phyloP scores from a whole-genome alignment of 2,113 vertebrate genomes.

The Pseudopipra pipra region DNA sequence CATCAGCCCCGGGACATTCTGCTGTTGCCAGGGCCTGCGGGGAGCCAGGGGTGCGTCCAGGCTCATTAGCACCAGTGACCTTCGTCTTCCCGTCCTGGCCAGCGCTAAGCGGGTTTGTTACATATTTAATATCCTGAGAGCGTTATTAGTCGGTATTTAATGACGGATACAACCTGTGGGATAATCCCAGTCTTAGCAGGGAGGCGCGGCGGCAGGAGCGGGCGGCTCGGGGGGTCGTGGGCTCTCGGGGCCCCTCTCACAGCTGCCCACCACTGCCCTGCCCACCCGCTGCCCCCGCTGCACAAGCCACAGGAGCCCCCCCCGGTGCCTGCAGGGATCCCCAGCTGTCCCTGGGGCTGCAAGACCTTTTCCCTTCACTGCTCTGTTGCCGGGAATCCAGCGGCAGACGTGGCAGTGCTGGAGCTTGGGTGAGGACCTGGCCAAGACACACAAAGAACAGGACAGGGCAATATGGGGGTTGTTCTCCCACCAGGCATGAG shows the following conservation, averaged over 20 bases:
- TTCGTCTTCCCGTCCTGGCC: constrained; percentile 23
- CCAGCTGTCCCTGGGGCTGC: fast-evolving
- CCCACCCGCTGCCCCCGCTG: not conserved
- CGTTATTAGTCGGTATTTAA: constrained; percentile 59
- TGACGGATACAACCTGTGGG: constrained; percentile 57
- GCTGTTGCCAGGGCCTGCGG: not conserved
- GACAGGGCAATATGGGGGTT: not conserved
- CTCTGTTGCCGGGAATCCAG: fast-evolving
- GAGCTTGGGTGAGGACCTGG: constrained; percentile 73
- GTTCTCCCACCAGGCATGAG: constrained; percentile 47
- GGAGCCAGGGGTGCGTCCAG: not conserved
- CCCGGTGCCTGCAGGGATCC: fast-evolving
- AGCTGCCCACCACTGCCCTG: not conserved
- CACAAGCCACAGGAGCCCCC: not conserved
- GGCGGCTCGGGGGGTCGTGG: fast-evolving
- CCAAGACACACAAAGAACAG: constrained; percentile 55
- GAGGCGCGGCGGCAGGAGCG: not conserved
- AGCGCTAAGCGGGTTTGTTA: constrained; percentile 61
- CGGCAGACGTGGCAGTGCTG: not conserved
- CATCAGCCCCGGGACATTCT: not conserved
- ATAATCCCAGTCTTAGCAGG: constrained; percentile 34
- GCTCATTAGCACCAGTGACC: constrained; percentile 11
- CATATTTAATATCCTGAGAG: constrained; percentile 68
- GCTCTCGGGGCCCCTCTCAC: not conserved
- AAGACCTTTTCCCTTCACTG: fast-evolving